These are phyloP conservation scores for Xylocopa sonorina DNA, from an alignment of 1,140 invertebrate species.

Conservation along the genomic window DNA sequence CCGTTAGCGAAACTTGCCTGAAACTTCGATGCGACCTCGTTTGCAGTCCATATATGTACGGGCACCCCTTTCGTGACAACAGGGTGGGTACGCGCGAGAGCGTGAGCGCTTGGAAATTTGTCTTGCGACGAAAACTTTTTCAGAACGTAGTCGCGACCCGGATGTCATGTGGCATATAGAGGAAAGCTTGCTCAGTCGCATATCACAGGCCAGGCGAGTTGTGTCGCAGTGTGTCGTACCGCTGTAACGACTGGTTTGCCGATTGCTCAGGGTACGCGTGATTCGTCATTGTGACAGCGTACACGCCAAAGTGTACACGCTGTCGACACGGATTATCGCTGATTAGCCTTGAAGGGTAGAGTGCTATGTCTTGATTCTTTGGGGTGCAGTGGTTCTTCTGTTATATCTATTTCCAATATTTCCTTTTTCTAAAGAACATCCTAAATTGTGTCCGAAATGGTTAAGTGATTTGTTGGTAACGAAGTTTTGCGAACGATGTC, in stretches of 20 bases:
- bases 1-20: slow-evolving; percentile 1
- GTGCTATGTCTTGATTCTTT: too few relatives aligned
- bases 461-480: neutral
- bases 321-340: slow-evolving; percentile 58
- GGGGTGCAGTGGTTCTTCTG: too few relatives aligned
- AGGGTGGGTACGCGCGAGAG: neutral
- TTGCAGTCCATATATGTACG: neutral
- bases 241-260: slow-evolving; percentile 38
- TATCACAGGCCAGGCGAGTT: neutral
- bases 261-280: slow-evolving; percentile 31
- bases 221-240: slow-evolving; percentile 19
- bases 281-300: slow-evolving; percentile 71
- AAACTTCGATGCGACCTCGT: slow-evolving; percentile 25
- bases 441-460: too few relatives aligned
- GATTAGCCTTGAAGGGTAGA: neutral
- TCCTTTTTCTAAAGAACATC: too few relatives aligned
- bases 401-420: too few relatives aligned
- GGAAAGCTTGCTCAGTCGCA: neutral
- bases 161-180: neutral
- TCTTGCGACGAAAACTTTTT: slow-evolving; percentile 40
- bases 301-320: slow-evolving; percentile 74
- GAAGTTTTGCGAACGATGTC: neutral
- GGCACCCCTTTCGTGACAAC: slow-evolving; percentile 2
- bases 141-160: slow-evolving; percentile 2
- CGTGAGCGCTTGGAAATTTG: slow-evolving; percentile 16